phyloP scores from a whole-genome alignment of 2,113 vertebrate species.

The Nymphicus hollandicus region DNA sequence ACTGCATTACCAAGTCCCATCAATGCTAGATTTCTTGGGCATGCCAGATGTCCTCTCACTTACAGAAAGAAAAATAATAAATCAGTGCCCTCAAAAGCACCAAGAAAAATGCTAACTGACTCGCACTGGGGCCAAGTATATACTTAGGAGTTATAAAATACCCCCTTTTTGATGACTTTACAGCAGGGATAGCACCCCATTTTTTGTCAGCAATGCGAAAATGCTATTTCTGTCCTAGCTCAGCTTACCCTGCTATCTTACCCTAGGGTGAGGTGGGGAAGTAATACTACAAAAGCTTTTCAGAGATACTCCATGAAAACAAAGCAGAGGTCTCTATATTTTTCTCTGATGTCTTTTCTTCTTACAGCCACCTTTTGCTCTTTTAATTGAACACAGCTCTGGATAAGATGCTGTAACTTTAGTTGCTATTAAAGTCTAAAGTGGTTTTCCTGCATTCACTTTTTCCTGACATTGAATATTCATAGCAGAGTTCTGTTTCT shows the following conservation, averaged over 20 bases:
- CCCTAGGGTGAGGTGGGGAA: not conserved
- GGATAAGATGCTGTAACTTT: not conserved
- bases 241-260: not conserved
- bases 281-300: not conserved
- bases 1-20: not conserved
- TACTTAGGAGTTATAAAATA: not conserved
- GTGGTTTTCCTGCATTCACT: not conserved
- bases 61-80: not conserved
- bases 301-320: not conserved
- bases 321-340: not conserved
- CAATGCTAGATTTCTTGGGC: not conserved
- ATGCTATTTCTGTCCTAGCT: not conserved
- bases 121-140: not conserved
- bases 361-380: not conserved
- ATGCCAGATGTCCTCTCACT: not conserved
- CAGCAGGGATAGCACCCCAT: not conserved
- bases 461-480: not conserved
- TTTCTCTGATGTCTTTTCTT: not conserved
- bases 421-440: not conserved
- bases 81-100: not conserved
- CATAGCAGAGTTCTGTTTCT: not conserved
- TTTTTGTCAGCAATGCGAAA: not conserved
- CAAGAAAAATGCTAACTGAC: not conserved
- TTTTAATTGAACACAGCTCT: not conserved
- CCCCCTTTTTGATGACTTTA: not conserved